phyloP scores from a whole-genome alignment of 2,888 invertebrate genomes.

The Pardosa pseudoannulata region DNA sequence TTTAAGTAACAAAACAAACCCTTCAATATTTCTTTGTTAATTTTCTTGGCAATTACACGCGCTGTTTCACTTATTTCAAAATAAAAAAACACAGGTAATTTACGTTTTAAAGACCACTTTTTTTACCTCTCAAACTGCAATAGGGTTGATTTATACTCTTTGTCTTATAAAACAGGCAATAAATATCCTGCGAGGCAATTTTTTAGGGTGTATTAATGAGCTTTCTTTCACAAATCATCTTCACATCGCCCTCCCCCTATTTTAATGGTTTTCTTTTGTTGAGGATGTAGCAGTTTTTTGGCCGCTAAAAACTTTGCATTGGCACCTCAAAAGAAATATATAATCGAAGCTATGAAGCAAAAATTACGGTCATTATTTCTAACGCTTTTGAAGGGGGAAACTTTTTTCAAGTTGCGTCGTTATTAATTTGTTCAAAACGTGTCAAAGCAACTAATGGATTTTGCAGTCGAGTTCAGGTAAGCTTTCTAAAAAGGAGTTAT shows the following conservation, averaged over 20 bases:
- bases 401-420: neutral
- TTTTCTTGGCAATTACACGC: too few species aligned
- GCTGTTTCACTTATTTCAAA: too few species aligned
- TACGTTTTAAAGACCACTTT: neutral
- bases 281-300: neutral
- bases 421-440: constrained; percentile 18
- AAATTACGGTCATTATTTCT: constrained; percentile 12
- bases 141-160: neutral
- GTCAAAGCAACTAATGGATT: neutral
- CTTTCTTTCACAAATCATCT: constrained; percentile 20
- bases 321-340: neutral
- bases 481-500: neutral
- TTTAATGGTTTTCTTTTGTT: constrained; percentile 4
- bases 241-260: neutral
- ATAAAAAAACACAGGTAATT: neutral
- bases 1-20: neutral
- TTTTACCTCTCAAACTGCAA: neutral
- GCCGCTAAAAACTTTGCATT: neutral
- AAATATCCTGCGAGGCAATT: constrained; percentile 15
- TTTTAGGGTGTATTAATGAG: constrained; percentile 36
- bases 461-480: neutral
- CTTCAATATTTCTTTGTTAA: too few species aligned
- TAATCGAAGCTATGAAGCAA: neutral
- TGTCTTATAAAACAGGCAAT: neutral
- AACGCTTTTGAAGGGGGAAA: neutral